Conservation (phyloP, 1,140 invertebrate species). For the Dendroctonus valens region DNA sequence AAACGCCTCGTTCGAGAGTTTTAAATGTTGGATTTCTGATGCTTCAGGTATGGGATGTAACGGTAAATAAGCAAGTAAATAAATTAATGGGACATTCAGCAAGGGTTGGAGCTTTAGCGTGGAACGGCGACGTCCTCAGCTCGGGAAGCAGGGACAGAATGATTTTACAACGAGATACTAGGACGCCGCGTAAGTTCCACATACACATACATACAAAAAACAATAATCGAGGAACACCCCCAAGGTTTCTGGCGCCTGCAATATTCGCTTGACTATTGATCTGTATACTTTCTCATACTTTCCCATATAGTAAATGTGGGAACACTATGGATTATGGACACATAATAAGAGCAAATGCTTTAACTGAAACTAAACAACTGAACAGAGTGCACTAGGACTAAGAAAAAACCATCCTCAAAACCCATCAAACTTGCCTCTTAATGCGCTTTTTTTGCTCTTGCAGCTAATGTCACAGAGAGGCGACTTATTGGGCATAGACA, state of each 20-base stretch:
- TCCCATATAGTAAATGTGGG: too few relatives aligned
- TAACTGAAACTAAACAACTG: too few relatives aligned
- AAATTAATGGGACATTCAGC: slow-evolving; percentile 92
- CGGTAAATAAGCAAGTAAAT: slow-evolving; percentile 91
- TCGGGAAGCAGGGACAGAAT: slow-evolving; percentile 93
- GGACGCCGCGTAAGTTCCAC: slow-evolving; percentile 69
- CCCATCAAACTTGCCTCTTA: slow-evolving; percentile 3
- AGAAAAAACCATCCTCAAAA: slow-evolving; percentile 2
- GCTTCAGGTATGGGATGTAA: slow-evolving; percentile 82
- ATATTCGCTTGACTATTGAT: too few relatives aligned
- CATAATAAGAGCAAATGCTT: too few relatives aligned
- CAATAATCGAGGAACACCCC: too few relatives aligned
- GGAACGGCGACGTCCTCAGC: slow-evolving; percentile 97
- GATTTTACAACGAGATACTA: slow-evolving; percentile 93
- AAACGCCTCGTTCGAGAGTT: not conserved
- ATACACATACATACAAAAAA: too few relatives aligned
- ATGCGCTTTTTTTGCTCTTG: slow-evolving; percentile 21
- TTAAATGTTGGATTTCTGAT: not conserved
- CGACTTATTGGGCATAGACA: slow-evolving; percentile 90
- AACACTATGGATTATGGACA: too few relatives aligned
- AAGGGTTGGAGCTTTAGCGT: slow-evolving; percentile 90
- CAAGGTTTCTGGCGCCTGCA: too few relatives aligned
- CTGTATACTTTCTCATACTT: too few relatives aligned
- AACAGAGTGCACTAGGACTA: too few relatives aligned
- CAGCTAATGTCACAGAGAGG: slow-evolving; percentile 68